Evolutionary conservation across 2,797 vertebrate species (phyloP), one percentile per base, ranked within the genome.

Genomic region (Molossus molossus): DNA sequence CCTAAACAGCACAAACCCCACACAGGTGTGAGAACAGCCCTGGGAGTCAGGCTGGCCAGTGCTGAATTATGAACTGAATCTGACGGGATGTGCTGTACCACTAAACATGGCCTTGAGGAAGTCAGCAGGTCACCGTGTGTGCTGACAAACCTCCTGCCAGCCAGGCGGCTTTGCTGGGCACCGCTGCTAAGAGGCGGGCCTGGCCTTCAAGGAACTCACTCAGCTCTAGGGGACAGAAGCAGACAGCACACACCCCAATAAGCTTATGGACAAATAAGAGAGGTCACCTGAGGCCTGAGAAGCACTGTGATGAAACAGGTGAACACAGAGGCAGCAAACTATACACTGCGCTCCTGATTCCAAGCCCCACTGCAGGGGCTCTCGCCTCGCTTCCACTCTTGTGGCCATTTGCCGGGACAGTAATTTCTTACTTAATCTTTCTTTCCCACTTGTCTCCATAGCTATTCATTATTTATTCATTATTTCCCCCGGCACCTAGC

Each of bases 331-430:
- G 55, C 18, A 40, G 29, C 48, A 13, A 27, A 15, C 9, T 45
- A 33, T 33, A 33, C 9, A n/a, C 7, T 12, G 12, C 27, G 9
- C 18, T 79, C 65, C 4, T 4, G 57, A 55, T 3, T 14, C 55
- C 23, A 62, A 77, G 64, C 25, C 29, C 25, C 4, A n/a, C 55
- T 14, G 20, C 25, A 45, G 15, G 33, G 58, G 70, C 0, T 4
- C 50, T 67, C 57, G 33, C 50, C 85, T 64, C n/a, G 58, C 20
- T 21, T 8, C n/a, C 6, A n/a, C 15, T 29, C 23, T 45, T 7
- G 5, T 11, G 29, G 62, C 67, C 25, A 3, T 40, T 29, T 13
- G 7, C 73, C 9, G 2, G 20, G 1, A 6, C 0, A 4, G 37
- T 20, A 15, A 64, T 53, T 67, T 77, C 73, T 69, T 45, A 53